Percentiles rank a stretch among this genome's conserved stretches.
Conservation (phyloP, 2,797 vertebrate species). For the Rhinogobio ventralis region DNA sequence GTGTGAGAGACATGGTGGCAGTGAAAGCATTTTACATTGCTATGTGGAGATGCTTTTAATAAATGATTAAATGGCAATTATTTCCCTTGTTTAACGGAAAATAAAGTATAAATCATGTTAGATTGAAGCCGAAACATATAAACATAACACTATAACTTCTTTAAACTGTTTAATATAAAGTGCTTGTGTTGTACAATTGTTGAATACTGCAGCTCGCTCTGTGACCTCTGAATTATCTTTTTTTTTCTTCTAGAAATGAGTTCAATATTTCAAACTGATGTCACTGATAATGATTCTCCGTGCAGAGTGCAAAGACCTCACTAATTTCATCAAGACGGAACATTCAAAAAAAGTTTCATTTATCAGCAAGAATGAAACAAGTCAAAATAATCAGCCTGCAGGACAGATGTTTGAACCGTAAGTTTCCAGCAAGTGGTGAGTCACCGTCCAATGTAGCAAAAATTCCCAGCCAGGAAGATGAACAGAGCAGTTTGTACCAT, state of each 20-base stretch:
- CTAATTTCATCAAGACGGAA: slow-evolving; percentile 1
- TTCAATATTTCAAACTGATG: not conserved
- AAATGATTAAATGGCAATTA: not conserved
- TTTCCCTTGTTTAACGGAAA: not conserved
- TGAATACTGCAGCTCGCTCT: not conserved
- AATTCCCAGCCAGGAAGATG: slow-evolving; percentile 2
- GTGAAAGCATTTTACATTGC: slow-evolving; percentile 14
- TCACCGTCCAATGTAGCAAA: not conserved
- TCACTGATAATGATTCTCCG: not conserved
- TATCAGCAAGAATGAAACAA: slow-evolving; percentile 35
- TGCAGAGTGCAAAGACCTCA: not conserved
- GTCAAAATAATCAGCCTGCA: slow-evolving; percentile 23
- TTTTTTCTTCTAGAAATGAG: not conserved
- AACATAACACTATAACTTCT: not conserved
- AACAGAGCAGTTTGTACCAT: slow-evolving; percentile 14
- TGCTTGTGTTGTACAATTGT: not conserved
- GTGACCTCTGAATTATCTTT: not conserved
- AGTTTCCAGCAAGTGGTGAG: slow-evolving; percentile 33
- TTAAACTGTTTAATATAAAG: not conserved
- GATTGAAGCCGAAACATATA: not conserved
- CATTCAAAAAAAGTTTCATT: not conserved
- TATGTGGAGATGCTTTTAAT: not conserved
- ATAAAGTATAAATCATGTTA: not conserved
- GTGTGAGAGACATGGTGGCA: slow-evolving; percentile 6
- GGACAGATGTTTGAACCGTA: slow-evolving; percentile 33